A percentile compares a stretch with the other conserved stretches of the same genome.
These are phyloP conservation scores for Ondatra zibethicus DNA, from an alignment of 2,113 vertebrate genomes.

Conservation along the genomic window DNA sequence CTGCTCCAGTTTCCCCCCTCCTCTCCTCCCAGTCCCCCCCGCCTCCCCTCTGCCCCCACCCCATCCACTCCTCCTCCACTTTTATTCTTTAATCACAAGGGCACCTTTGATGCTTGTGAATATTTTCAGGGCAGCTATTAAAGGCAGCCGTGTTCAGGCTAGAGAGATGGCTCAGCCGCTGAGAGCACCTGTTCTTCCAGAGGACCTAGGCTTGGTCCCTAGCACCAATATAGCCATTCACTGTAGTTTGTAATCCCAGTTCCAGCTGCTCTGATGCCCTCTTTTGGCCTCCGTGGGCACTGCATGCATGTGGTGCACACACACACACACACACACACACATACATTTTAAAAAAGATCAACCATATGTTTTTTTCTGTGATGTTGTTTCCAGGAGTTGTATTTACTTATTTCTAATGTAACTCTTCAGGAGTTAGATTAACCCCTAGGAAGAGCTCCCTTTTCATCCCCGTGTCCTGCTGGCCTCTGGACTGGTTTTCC, in stretches of 20 bases:
- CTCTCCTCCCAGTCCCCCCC: not conserved
- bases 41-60: rapidly evolving
- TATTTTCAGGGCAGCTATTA: not conserved
- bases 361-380: not conserved
- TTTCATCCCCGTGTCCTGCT: not conserved
- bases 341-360: not conserved
- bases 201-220: not conserved
- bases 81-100: not conserved
- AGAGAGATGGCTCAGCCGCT: not conserved
- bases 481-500: not conserved
- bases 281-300: not conserved
- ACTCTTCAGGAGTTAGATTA: no score
- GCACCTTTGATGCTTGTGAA: not conserved
- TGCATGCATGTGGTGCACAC: not conserved
- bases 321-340: no score
- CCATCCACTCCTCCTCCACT: not conserved
- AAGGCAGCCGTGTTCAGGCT: not conserved
- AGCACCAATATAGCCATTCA: not conserved
- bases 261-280: not conserved
- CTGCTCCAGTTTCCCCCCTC: not conserved
- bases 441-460: not conserved
- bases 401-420: conserved; percentile 1
- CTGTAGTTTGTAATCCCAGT: not conserved
- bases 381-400: not conserved
- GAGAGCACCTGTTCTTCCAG: not conserved